Percentiles rank a stretch among this genome's conserved stretches.
These are phyloP conservation scores for Trididemnum clinides DNA, from an alignment of 23 tunicate species.

Conservation along the genomic window DNA sequence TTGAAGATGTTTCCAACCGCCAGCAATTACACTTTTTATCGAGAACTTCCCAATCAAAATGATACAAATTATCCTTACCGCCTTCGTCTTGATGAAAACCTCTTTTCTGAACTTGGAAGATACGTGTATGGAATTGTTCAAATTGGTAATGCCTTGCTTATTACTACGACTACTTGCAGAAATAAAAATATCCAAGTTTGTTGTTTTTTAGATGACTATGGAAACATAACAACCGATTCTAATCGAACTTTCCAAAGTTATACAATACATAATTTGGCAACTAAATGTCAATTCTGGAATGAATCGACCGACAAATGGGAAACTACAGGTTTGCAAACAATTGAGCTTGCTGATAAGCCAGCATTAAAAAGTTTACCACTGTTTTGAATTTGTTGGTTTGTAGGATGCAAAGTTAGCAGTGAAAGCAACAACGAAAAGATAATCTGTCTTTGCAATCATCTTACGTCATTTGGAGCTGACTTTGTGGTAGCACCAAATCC, in stretches of 20 bases:
- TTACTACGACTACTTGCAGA: no score
- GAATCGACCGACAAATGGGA: constrained; percentile 69
- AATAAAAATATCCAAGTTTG: no score
- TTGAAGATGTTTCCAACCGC: constrained; percentile 44
- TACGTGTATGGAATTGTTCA: constrained; percentile 77
- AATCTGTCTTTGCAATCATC: constrained; percentile 77
- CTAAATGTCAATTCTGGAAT: constrained; percentile 80
- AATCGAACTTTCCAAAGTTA: constrained; percentile 50
- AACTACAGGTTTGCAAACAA: constrained; percentile 39
- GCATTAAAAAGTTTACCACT: no score
- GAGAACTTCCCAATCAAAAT: constrained; percentile 36
- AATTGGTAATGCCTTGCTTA: constrained; percentile 69
- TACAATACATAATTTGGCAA: constrained; percentile 50
- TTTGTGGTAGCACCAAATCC: constrained; percentile 88
- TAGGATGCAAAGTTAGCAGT: constrained; percentile 65
- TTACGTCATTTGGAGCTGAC: constrained; percentile 80
- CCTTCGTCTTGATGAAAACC: constrained; percentile 40
- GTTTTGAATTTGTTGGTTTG: no score
- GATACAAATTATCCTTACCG: constrained; percentile 40
- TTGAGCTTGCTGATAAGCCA: no score
- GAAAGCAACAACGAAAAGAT: constrained; percentile 46
- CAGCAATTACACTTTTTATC: constrained; percentile 48
- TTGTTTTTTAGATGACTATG: constrained; percentile 44
- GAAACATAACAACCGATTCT: constrained; percentile 23
- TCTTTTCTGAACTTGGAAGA: constrained; percentile 23